phyloP scores from a whole-genome alignment of 2,113 vertebrate species.

The Neogale vison region DNA sequence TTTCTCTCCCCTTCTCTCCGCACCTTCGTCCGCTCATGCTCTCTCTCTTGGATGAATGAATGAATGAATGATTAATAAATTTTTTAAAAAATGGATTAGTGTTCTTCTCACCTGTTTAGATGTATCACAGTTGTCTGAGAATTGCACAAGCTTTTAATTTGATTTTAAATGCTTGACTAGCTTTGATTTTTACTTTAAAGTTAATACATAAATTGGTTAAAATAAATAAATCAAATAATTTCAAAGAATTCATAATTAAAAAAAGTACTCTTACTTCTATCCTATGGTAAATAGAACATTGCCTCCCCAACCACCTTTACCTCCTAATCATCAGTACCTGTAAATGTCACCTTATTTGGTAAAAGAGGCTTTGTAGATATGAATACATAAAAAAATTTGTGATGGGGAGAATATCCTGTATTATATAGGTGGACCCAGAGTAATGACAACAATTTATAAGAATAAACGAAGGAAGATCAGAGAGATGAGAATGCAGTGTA shows the following conservation, averaged over 20 bases:
- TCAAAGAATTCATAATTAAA: neutral
- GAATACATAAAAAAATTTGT: neutral
- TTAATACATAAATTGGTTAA: neutral
- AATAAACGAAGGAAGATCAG: neutral
- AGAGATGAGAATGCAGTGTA: neutral
- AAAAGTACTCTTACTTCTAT: neutral
- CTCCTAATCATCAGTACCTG: neutral
- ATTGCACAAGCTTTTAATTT: neutral
- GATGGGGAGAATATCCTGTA: neutral
- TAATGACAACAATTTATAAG: neutral
- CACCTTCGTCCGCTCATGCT: neutral
- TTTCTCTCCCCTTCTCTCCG: neutral
- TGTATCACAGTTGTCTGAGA: neutral
- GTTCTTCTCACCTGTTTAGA: neutral
- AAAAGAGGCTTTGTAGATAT: neutral
- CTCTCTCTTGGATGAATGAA: neutral
- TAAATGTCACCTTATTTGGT: neutral
- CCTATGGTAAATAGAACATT: neutral
- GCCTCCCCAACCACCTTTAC: neutral
- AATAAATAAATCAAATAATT: neutral
- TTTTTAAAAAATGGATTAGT: neutral
- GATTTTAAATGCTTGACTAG: neutral
- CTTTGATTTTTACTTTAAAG: constrained; percentile 13
- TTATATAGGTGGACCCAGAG: neutral
- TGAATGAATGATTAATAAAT: neutral